phyloP scores from a whole-genome alignment of 1,140 invertebrate species.

The Tetramorium parvispinum region DNA sequence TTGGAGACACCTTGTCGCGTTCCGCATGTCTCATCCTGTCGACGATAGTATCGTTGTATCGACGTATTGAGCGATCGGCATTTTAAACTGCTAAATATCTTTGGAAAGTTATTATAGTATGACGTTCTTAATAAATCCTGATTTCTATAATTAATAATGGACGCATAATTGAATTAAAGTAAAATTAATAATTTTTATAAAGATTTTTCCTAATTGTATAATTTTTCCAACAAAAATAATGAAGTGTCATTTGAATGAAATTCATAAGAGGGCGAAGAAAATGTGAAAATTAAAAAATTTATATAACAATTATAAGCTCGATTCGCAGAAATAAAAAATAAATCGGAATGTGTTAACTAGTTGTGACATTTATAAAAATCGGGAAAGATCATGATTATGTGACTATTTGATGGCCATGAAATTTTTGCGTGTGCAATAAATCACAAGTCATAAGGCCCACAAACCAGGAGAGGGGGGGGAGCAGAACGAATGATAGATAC shows the following conservation, averaged over 20 bases:
- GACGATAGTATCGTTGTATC: slow-evolving; percentile 32
- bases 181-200: neutral
- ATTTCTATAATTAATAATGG: neutral
- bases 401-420: slow-evolving; percentile 69
- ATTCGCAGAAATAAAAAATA: neutral
- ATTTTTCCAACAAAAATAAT: neutral
- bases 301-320: neutral
- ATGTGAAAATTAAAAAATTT: neutral
- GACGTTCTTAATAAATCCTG: neutral
- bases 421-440: slow-evolving; percentile 81
- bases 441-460: slow-evolving; percentile 66
- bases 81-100: slow-evolving; percentile 5
- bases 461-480: neutral
- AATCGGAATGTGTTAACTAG: neutral
- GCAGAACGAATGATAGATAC: slow-evolving; percentile 75
- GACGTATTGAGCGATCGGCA: slow-evolving; percentile 2
- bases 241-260: neutral
- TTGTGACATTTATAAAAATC: neutral
- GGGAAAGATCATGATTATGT: slow-evolving; percentile 1
- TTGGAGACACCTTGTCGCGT: slow-evolving; percentile 66
- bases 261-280: neutral
- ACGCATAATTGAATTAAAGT: neutral
- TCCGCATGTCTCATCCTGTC: slow-evolving; percentile 66
- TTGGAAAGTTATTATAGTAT: neutral
- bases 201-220: neutral